Percentiles rank a stretch among this genome's conserved stretches.
Conservation (phyloP, 2,888 invertebrate genomes). For the Branchipolynoe longqiensis region DNA sequence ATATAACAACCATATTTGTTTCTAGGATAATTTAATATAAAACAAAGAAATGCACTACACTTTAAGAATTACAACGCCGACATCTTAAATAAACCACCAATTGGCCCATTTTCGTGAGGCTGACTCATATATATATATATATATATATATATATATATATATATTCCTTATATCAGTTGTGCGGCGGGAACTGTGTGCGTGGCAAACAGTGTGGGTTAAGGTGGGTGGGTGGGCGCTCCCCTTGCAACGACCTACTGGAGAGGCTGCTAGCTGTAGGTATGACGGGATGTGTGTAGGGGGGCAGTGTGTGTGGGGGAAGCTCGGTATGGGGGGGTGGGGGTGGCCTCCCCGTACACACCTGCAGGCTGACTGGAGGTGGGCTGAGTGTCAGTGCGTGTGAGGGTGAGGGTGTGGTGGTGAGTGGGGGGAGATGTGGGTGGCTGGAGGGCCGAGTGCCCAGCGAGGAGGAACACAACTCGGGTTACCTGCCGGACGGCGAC, state of each 20-base stretch:
- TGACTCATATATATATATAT: no score
- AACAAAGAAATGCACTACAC: no score
- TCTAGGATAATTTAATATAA: no score
- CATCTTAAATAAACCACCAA: no score
- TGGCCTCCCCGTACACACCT: background rate
- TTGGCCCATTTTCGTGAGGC: no score
- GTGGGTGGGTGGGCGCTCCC: background rate
- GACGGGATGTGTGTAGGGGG: background rate
- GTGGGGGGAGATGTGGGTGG: background rate
- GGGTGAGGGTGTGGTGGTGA: background rate
- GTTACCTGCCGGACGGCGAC: slow-evolving; percentile 15
- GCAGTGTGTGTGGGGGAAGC: background rate
- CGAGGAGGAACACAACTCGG: slow-evolving; percentile 20
- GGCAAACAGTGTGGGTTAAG: no score
- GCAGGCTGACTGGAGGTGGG: background rate
- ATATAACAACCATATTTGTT: no score
- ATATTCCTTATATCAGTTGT: no score
- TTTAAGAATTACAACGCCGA: no score
- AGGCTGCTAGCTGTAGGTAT: background rate
- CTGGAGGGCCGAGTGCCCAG: background rate
- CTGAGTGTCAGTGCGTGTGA: slow-evolving; percentile 20
- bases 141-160: no score
- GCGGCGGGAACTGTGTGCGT: no score
- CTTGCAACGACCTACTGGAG: background rate
- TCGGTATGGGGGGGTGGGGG: slow-evolving; percentile 7